Evolutionary conservation across 2,113 vertebrate genomes (phyloP), one percentile per base, ranked within the genome.

Genomic region (Zingel zingel): DNA sequence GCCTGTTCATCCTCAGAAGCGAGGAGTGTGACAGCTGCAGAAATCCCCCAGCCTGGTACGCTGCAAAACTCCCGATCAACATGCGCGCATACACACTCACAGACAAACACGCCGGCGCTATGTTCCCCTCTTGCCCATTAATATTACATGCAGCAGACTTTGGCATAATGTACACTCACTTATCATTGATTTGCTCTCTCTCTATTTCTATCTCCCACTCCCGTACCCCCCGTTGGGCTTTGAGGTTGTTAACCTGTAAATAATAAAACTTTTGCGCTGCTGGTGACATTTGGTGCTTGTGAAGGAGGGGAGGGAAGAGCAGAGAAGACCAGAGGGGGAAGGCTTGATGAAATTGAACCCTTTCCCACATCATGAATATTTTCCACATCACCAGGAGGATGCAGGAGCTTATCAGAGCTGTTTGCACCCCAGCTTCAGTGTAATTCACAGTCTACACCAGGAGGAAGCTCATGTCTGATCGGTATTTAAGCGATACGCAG

Each of bases 141-240:
- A 94, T 94, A 93, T 91, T 94, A 91, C 92, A 93, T 90, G 89
- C 66, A 58, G 86, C 91, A 91, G 79, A 86, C 87, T 87, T 76
- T 83, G 86, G 88, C 86, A 89, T 89, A 93, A 89, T 81, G 81
- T 77, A 82, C 89, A 89, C 89, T 92, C 82, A 87, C 91, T 89
- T 91, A 89, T 91, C 91, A 90, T 88, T 87, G 93, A 87, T 90
- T 90, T 86, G 74, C 82, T 86, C 82, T 47, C 74, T 54, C 77
- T 73, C 86, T 77, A 65, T 65, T 33, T 50, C 69, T 59, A 11
- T 73, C 64, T 68, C 54, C 19, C 25, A 50, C n/a, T 27, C 81
- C 45, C 61, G 27, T 47, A 21, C 25, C 48, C 62, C 86, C 79
- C 47, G 65, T 54, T 86, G 83, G 78, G 91, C 74, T 79, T 83